Evolutionary conservation across 2,113 vertebrate species (phyloP).

Genomic region (Clinocottus analis): DNA sequence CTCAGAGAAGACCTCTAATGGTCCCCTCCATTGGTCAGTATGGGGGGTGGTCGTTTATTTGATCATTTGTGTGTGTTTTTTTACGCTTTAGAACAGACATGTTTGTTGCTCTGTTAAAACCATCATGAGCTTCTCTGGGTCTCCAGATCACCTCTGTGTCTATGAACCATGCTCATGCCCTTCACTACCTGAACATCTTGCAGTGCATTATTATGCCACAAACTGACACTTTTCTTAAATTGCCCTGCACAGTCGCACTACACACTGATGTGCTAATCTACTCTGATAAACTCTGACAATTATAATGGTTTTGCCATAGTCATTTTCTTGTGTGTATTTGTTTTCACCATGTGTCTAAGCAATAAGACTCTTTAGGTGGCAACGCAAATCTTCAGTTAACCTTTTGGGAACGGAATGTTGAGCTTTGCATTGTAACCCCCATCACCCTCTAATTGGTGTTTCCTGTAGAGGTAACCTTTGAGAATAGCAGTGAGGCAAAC

Average conservation of each 20-base stretch:
- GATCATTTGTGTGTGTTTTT: constrained; percentile 8
- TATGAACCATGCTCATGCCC: constrained; percentile 69
- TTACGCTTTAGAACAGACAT: constrained; percentile 24
- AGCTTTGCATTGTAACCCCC: constrained; percentile 64
- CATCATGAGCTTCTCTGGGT: constrained; percentile 68
- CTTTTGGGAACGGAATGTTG: constrained; percentile 36
- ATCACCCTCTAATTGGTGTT: constrained; percentile 82
- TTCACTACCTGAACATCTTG: constrained; percentile 38
- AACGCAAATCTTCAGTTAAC: not conserved
- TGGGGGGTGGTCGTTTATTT: not conserved
- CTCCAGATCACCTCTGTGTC: constrained; percentile 61
- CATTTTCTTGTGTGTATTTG: constrained; percentile 22
- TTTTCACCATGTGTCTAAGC: not conserved
- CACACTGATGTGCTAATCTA: not conserved
- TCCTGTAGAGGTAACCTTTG: constrained; percentile 90
- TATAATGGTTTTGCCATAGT: not conserved
- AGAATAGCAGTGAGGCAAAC: constrained; percentile 92
- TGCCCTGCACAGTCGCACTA: constrained; percentile 1
- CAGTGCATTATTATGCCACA: constrained; percentile 8
- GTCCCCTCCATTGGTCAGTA: constrained; percentile 95
- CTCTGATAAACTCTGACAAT: not conserved
- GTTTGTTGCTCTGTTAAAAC: constrained; percentile 52
- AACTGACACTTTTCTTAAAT: constrained; percentile 5
- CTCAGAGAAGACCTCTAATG: constrained; percentile 85
- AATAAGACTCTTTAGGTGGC: not conserved